Evolutionary conservation across 2,113 vertebrate species (phyloP).

Genomic region (Gnathonemus echidnorhynchus): DNA sequence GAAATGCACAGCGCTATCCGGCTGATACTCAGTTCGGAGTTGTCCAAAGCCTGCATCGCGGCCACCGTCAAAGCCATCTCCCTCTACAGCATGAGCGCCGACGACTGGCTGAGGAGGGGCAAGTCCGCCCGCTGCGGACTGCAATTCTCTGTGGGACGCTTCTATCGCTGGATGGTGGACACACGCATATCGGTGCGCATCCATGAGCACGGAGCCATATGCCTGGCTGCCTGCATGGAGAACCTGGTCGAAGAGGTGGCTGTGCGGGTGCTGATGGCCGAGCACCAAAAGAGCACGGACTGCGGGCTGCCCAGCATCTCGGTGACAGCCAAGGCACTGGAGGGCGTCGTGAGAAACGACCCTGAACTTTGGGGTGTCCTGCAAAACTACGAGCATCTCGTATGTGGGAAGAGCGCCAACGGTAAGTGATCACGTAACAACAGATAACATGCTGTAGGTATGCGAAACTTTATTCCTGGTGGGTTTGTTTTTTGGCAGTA

Average conservation of each 20-base stretch:
- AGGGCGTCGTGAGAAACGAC: slow-evolving; percentile 75
- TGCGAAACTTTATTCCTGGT: neutral
- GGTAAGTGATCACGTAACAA: slow-evolving; percentile 62
- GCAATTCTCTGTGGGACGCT: slow-evolving; percentile 78
- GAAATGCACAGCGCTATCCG: slow-evolving; percentile 82
- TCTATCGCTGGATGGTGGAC: slow-evolving; percentile 97
- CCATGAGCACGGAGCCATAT: slow-evolving; percentile 84
- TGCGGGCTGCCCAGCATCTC: slow-evolving; percentile 34
- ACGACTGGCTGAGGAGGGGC: slow-evolving; percentile 67
- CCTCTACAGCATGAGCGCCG: slow-evolving; percentile 86
- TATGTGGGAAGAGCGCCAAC: slow-evolving; percentile 79
- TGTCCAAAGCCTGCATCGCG: slow-evolving; percentile 73
- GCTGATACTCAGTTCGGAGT: slow-evolving; percentile 77
- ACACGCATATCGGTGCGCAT: slow-evolving; percentile 83
- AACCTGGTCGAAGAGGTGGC: slow-evolving; percentile 76
- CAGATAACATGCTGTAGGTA: neutral
- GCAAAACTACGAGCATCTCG: slow-evolving; percentile 83
- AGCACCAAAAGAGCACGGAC: slow-evolving; percentile 39
- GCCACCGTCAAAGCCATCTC: slow-evolving; percentile 77
- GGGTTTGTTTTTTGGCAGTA: neutral
- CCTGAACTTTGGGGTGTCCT: slow-evolving; percentile 84
- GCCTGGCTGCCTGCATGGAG: slow-evolving; percentile 77
- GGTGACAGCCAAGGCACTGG: slow-evolving; percentile 69
- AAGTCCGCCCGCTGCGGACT: slow-evolving; percentile 82
- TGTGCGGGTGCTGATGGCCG: slow-evolving; percentile 60